Evolutionary conservation across 2,888 invertebrate genomes (phyloP).

Genomic region (Cheilosia grossa): DNA sequence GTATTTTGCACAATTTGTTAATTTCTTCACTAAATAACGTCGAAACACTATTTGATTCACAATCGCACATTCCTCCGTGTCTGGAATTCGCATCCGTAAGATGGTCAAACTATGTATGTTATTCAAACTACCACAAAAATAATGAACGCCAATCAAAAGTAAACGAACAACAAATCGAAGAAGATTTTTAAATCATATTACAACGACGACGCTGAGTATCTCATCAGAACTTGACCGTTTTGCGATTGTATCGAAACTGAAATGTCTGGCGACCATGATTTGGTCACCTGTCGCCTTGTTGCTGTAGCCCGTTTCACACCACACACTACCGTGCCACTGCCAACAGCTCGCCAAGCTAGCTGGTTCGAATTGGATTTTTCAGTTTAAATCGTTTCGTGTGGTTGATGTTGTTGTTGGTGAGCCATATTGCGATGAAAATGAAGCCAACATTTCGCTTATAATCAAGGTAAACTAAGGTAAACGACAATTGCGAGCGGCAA

Average conservation of each 20-base stretch:
- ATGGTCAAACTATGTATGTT: conserved; percentile 8
- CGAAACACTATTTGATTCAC: conserved; percentile 10
- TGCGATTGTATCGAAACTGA: conserved; percentile 77
- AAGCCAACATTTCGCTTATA: conserved; percentile 44
- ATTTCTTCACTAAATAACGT: conserved; percentile 13
- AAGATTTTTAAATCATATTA: conserved; percentile 1
- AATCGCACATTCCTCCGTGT: conserved; percentile 20
- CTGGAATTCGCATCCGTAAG: conserved; percentile 23
- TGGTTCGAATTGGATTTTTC: conserved; percentile 49
- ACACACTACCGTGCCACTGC: conserved; percentile 18
- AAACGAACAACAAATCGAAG: conserved; percentile 15
- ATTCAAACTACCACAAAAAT: not conserved
- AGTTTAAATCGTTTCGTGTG: conserved; percentile 12
- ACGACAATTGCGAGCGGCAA: conserved; percentile 48
- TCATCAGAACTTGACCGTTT: conserved; percentile 76
- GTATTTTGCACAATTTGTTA: conserved; percentile 37
- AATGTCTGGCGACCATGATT: conserved; percentile 72
- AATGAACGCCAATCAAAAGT: not conserved
- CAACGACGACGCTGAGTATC: conserved; percentile 15
- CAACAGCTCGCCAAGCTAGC: conserved; percentile 18
- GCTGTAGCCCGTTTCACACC: conserved; percentile 41
- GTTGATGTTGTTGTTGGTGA: conserved; percentile 12
- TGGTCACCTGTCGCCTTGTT: conserved; percentile 72
- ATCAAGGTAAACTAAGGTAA: conserved; percentile 62
- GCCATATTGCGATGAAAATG: conserved; percentile 45